Evolutionary conservation across 2,888 invertebrate species (phyloP).

Genomic region (Pollenia angustigena): DNA sequence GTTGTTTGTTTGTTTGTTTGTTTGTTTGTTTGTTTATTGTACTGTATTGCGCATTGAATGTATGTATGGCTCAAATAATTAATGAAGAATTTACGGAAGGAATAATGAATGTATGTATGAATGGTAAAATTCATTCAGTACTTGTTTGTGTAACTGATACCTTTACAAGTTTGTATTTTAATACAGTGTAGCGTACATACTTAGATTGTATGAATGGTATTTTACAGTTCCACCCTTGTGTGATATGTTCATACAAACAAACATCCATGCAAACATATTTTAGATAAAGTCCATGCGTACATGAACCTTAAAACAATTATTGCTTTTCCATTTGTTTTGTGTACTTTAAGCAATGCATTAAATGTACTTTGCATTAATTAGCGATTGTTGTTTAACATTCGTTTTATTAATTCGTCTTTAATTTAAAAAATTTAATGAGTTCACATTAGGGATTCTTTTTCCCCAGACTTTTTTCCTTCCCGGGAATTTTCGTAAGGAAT

Average conservation of each 20-base stretch:
- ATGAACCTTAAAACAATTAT: slow-evolving; percentile 3
- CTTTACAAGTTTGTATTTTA: neutral
- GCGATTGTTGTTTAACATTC: neutral
- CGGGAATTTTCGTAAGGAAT: too few relatives aligned
- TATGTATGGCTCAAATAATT: neutral
- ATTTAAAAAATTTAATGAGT: slow-evolving; percentile 26
- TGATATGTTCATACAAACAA: slow-evolving; percentile 8
- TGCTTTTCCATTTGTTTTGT: slow-evolving; percentile 10
- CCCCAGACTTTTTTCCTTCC: too few relatives aligned
- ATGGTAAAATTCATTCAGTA: neutral
- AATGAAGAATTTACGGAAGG: neutral
- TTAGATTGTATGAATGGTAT: neutral
- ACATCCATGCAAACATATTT: slow-evolving; percentile 36
- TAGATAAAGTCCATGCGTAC: slow-evolving; percentile 25
- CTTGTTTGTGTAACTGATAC: slow-evolving; percentile 42
- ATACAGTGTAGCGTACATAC: neutral
- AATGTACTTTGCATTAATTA: slow-evolving; percentile 53
- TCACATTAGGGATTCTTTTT: neutral
- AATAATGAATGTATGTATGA: neutral
- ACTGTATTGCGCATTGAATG: neutral
- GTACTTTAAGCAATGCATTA: slow-evolving; percentile 18
- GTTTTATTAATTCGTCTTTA: neutral
- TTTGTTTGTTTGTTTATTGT: neutral
- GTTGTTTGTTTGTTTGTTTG: neutral
- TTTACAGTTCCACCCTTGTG: neutral